These are phyloP conservation scores for Dryobotodes eremita DNA, from an alignment of 2,888 invertebrate species.

Conservation along the genomic window DNA sequence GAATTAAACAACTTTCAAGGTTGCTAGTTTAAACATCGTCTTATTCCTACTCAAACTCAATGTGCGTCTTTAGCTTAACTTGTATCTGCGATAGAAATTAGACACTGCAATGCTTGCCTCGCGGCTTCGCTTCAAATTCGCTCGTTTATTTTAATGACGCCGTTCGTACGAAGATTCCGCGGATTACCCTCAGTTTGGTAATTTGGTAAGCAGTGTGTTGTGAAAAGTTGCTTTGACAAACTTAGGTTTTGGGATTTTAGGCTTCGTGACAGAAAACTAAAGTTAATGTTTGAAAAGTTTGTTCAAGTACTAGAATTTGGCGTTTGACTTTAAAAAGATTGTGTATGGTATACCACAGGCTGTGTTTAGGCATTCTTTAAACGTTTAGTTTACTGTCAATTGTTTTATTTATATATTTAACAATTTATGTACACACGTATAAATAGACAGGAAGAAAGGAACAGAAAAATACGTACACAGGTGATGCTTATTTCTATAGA, in stretches of 20 bases:
- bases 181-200: slow-evolving; percentile 57
- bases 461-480: no score
- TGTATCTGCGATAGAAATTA: slow-evolving; percentile 54
- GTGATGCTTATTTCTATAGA: no score
- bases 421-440: no score
- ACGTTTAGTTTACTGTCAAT: no score
- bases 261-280: slow-evolving; percentile 21
- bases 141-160: slow-evolving; percentile 67
- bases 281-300: slow-evolving; percentile 25
- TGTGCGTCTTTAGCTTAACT: slow-evolving; percentile 42
- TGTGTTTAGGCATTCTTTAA: neutral
- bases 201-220: slow-evolving; percentile 50
- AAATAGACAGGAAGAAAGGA: no score
- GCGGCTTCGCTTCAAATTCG: slow-evolving; percentile 56
- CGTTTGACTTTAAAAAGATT: neutral
- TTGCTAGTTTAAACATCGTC: slow-evolving; percentile 17
- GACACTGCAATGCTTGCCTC: slow-evolving; percentile 44
- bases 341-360: neutral
- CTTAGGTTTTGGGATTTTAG: slow-evolving; percentile 32
- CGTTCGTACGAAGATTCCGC: slow-evolving; percentile 54
- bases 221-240: slow-evolving; percentile 55
- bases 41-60: slow-evolving; percentile 35
- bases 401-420: no score
- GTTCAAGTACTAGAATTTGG: slow-evolving; percentile 20
- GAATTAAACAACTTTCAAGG: no score